Conservation (phyloP, 1,140 invertebrate species). For the Bradysia coprophila region DNA sequence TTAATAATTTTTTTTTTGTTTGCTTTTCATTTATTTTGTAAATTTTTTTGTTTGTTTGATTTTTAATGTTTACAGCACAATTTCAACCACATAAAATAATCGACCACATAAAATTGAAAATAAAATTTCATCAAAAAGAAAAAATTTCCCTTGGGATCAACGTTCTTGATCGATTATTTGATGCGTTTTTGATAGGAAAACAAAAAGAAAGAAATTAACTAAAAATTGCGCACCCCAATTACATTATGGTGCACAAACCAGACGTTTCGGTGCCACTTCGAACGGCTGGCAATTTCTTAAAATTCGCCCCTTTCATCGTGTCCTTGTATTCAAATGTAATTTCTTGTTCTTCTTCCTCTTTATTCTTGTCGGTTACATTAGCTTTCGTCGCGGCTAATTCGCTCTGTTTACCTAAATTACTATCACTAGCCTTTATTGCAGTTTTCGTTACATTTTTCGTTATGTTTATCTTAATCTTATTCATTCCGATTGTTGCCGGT, state of each 20-base stretch:
- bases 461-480: slow-evolving; percentile 66
- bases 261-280: slow-evolving; percentile 57
- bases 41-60: too few species aligned
- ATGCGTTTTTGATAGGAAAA: too few species aligned
- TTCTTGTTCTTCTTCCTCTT: slow-evolving; percentile 7
- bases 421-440: slow-evolving; percentile 10
- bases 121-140: too few species aligned
- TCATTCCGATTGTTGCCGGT: slow-evolving; percentile 27
- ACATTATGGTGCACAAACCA: slow-evolving; percentile 74
- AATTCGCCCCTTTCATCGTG: slow-evolving; percentile 37
- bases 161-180: too few species aligned
- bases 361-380: not conserved
- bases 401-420: slow-evolving; percentile 7
- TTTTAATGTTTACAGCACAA: too few species aligned
- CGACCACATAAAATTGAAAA: too few species aligned
- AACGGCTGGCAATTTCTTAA: slow-evolving; percentile 49
- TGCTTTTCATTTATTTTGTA: too few species aligned
- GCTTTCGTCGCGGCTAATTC: slow-evolving; percentile 5
- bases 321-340: slow-evolving; percentile 41
- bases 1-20: too few species aligned
- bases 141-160: too few species aligned
- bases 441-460: slow-evolving; percentile 35
- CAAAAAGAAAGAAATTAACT: too few species aligned
- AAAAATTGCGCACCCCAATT: too few species aligned
- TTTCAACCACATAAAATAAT: too few species aligned